Conservation (phyloP, 2,888 invertebrate species). For the Onchidella celtica region DNA sequence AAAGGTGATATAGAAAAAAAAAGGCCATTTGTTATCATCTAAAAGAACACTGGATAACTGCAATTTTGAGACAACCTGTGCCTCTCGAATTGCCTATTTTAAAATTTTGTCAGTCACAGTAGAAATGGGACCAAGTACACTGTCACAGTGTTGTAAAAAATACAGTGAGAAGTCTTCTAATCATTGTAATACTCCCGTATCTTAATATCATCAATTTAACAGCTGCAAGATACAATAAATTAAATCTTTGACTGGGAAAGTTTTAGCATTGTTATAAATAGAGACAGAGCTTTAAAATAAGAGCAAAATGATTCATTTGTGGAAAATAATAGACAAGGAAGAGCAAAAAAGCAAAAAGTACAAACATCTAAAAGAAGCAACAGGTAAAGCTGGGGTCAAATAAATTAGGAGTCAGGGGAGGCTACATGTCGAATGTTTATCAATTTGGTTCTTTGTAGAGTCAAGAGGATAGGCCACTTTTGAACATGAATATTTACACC, state of each 20-base stretch:
- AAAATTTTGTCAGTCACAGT: too few relatives aligned
- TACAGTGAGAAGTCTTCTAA: too few relatives aligned
- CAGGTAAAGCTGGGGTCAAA: neutral
- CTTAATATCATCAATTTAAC: neutral
- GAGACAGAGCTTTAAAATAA: neutral
- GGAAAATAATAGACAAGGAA: neutral
- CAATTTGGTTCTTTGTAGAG: constrained; percentile 34
- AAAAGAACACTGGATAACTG: too few relatives aligned
- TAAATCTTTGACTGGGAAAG: neutral
- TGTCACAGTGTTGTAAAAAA: too few relatives aligned
- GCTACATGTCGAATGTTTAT: constrained; percentile 6
- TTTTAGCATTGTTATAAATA: neutral
- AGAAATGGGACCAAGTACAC: too few relatives aligned
- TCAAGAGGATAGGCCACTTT: constrained; percentile 1
- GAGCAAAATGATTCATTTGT: neutral
- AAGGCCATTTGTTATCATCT: too few relatives aligned
- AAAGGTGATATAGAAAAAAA: too few relatives aligned
- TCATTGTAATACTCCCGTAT: too few relatives aligned
- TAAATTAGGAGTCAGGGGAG: neutral
- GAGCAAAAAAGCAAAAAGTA: neutral
- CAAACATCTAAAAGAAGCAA: neutral
- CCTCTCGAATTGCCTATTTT: too few relatives aligned
- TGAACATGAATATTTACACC: neutral
- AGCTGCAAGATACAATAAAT: neutral
- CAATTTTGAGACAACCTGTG: too few relatives aligned